Evolutionary conservation across 2,113 vertebrate genomes (phyloP).

Genomic region (Syngnathoides biaculeatus): DNA sequence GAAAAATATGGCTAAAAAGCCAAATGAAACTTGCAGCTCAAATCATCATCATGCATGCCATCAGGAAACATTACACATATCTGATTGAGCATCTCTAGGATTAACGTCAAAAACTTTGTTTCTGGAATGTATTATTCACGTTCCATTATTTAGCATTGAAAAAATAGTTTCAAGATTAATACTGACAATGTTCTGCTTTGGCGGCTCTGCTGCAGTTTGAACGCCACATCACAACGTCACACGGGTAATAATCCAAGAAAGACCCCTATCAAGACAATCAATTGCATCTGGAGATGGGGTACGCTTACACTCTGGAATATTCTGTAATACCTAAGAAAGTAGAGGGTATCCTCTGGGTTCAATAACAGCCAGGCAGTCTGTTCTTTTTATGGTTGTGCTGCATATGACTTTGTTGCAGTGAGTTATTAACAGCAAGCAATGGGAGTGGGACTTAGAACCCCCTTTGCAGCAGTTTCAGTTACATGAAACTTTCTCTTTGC

Average conservation of each 20-base stretch:
- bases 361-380: conserved; percentile 25
- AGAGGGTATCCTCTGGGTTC: conserved; percentile 22
- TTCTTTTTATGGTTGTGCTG: conserved; percentile 28
- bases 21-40: neutral
- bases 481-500: conserved; percentile 52
- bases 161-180: neutral
- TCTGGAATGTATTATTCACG: neutral
- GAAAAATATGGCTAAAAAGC: neutral
- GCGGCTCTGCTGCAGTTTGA: neutral
- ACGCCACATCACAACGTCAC: neutral
- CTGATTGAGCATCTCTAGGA: neutral
- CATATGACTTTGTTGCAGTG: conserved; percentile 18
- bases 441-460: conserved; percentile 24
- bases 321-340: conserved; percentile 6
- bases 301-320: conserved; percentile 15
- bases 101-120: neutral
- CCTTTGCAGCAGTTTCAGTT: conserved; percentile 42
- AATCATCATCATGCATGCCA: neutral
- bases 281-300: conserved; percentile 16
- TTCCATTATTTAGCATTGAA: neutral
- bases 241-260: conserved; percentile 13
- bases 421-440: conserved; percentile 36
- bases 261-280: conserved; percentile 17
- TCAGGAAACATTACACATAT: neutral
- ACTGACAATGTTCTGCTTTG: neutral